Evolutionary conservation across 2,797 vertebrate species (phyloP).

Genomic region (Carcharodon carcharias): DNA sequence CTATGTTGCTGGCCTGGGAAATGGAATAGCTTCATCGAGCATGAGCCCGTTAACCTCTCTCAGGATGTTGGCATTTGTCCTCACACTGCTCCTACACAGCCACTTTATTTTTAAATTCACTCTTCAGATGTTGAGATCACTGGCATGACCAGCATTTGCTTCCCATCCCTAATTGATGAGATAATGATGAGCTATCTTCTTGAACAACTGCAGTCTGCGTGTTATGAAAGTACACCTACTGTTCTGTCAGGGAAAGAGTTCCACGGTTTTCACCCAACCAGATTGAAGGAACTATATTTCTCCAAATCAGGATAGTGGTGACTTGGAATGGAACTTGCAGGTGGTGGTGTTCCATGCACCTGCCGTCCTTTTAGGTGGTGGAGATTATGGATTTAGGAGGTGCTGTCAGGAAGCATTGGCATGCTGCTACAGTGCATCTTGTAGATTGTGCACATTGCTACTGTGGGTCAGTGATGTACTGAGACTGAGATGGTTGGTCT

Average conservation of each 20-base stretch:
- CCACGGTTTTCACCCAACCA: neutral
- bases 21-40: too few relatives aligned
- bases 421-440: neutral
- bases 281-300: neutral
- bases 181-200: neutral
- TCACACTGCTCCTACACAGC: too few relatives aligned
- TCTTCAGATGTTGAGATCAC: neutral
- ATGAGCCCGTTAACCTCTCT: too few relatives aligned
- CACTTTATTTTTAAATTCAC: too few relatives aligned
- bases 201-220: neutral
- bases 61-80: too few relatives aligned
- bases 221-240: neutral
- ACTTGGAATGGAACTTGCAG: neutral
- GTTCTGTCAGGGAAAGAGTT: neutral
- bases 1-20: too few relatives aligned
- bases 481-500: too few relatives aligned
- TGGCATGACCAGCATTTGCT: neutral
- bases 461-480: too few relatives aligned
- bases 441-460: neutral
- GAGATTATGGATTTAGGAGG: too few relatives aligned
- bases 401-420: too few relatives aligned
- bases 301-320: too few relatives aligned
- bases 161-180: neutral
- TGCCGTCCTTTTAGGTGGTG: neutral
- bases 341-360: neutral